A percentile compares a stretch with the other conserved stretches of the same genome.
phyloP scores from a whole-genome alignment of 2,113 vertebrate species.

The Eurystomus gularis region DNA sequence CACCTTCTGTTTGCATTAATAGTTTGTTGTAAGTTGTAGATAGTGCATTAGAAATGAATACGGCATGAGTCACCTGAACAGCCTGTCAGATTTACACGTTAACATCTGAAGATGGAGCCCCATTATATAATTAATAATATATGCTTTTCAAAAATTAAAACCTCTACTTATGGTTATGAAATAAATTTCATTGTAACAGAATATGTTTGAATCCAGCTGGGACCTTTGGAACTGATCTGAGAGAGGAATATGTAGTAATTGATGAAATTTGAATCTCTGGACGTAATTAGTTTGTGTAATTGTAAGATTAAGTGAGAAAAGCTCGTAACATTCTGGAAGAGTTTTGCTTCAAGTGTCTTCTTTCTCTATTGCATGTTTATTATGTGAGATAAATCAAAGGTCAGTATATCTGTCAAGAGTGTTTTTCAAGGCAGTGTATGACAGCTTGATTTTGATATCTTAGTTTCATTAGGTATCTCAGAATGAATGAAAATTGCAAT shows the following conservation, averaged over 20 bases:
- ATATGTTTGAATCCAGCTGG: neutral
- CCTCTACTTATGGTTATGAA: conserved; percentile 23
- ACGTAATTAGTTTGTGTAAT: neutral
- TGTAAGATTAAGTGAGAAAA: neutral
- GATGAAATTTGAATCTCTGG: neutral
- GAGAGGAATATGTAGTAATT: neutral
- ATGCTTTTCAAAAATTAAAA: neutral
- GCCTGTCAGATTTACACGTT: neutral
- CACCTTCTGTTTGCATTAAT: neutral
- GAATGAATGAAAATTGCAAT: neutral
- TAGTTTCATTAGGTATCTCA: neutral
- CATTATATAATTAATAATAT: neutral
- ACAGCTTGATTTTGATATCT: neutral
- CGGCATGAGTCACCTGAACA: neutral
- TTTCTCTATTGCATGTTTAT: neutral
- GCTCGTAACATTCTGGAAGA: neutral
- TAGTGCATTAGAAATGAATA: neutral
- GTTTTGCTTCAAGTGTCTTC: neutral
- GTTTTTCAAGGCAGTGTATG: neutral
- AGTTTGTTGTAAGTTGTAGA: neutral
- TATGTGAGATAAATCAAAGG: neutral
- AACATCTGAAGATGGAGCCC: neutral
- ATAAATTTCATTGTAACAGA: neutral
- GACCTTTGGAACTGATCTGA: conserved; percentile 4
- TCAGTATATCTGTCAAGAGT: neutral